These are phyloP conservation scores for Pseudomyrmex flavicornis DNA, from an alignment of 1,140 invertebrate species.

Conservation along the genomic window DNA sequence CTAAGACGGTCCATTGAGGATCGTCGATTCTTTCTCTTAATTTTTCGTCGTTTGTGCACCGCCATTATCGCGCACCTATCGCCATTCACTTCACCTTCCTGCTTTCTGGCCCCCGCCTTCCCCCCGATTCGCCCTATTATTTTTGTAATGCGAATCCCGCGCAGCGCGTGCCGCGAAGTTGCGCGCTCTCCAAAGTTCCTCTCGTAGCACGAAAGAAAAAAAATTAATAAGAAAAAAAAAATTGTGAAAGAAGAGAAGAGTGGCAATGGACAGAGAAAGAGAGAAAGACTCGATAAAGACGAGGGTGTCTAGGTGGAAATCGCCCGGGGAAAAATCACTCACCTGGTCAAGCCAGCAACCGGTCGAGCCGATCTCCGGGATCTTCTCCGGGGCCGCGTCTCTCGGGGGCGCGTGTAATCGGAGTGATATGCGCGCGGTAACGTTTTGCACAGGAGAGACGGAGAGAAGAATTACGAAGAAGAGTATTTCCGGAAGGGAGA, in stretches of 20 bases:
- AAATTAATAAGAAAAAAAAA: slow-evolving; percentile 36
- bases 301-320: slow-evolving; percentile 41
- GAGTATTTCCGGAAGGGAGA: slow-evolving; percentile 4
- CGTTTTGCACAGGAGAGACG: slow-evolving; percentile 21
- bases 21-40: slow-evolving; percentile 41
- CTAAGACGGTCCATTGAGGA: slow-evolving; percentile 56
- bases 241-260: slow-evolving; percentile 56
- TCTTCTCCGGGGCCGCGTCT: slow-evolving; percentile 3
- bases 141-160: slow-evolving; percentile 78
- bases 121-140: slow-evolving; percentile 75
- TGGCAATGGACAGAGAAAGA: slow-evolving; percentile 11
- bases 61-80: slow-evolving; percentile 52
- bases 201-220: slow-evolving; percentile 70
- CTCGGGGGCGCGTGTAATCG: slow-evolving; percentile 23
- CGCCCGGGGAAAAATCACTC: slow-evolving; percentile 19
- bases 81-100: not conserved
- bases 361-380: slow-evolving; percentile 29
- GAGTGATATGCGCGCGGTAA: slow-evolving; percentile 38
- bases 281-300: slow-evolving; percentile 38
- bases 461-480: not conserved
- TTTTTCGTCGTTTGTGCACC: slow-evolving; percentile 64
- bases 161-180: slow-evolving; percentile 69
- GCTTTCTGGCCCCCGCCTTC: slow-evolving; percentile 27
- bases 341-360: not conserved
- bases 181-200: slow-evolving; percentile 81